Evolutionary conservation across 2,888 invertebrate genomes (phyloP).

Genomic region (Eumacrocentrus americanus): DNA sequence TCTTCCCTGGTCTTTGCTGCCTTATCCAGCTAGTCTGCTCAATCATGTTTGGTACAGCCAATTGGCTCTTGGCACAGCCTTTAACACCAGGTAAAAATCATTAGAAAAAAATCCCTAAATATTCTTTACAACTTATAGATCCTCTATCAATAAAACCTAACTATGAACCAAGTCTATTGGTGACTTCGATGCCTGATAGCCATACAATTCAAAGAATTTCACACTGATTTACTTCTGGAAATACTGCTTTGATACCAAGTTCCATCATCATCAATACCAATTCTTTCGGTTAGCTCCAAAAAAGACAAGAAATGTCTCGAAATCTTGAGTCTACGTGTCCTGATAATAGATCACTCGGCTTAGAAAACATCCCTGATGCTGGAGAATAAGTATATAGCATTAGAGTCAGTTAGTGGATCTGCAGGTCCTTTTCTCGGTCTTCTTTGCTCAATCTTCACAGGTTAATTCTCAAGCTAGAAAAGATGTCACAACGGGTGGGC

Average conservation of each 20-base stretch:
- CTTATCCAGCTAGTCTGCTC: constrained; percentile 55
- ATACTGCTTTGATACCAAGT: too few species aligned
- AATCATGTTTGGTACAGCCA: constrained; percentile 60
- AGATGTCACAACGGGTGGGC: neutral
- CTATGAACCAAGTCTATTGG: too few species aligned
- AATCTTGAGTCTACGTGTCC: constrained; percentile 46
- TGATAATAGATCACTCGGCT: constrained; percentile 51
- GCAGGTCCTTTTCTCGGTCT: constrained; percentile 11
- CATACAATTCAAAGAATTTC: neutral
- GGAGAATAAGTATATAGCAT: too few species aligned
- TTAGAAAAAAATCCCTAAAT: neutral
- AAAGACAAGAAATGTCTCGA: constrained; percentile 13
- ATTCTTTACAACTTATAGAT: neutral
- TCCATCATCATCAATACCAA: neutral
- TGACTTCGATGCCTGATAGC: constrained; percentile 16
- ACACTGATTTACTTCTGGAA: too few species aligned
- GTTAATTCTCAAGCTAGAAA: too few species aligned
- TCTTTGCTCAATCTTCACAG: neutral
- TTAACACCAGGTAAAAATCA: constrained; percentile 34
- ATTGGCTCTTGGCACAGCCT: constrained; percentile 41
- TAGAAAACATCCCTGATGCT: constrained; percentile 37
- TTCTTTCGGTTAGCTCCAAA: neutral
- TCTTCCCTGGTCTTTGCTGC: constrained; percentile 56
- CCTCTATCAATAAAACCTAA: too few species aligned
- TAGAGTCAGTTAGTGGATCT: too few species aligned